Conservation (phyloP, 2,797 vertebrate species). For the Geotria australis region DNA sequence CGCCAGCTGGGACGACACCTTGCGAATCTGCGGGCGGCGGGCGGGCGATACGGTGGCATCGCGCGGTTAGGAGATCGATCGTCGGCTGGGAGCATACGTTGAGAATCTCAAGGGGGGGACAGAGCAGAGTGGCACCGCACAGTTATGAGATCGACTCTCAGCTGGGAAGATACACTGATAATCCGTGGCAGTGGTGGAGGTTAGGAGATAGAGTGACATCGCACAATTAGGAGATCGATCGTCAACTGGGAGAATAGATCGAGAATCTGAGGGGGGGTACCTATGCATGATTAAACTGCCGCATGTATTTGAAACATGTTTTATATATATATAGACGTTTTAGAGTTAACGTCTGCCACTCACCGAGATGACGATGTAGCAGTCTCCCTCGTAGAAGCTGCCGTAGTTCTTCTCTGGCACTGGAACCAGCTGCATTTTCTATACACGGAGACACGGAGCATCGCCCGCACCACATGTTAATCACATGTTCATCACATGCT, state of each 20-base stretch:
- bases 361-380: conserved; percentile 42
- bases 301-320: no score
- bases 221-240: background rate
- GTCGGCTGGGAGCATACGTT: background rate
- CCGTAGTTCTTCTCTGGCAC: conserved; percentile 30
- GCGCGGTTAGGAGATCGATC: background rate
- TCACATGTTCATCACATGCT: no score
- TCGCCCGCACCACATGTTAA: no score
- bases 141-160: background rate
- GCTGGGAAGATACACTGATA: no score
- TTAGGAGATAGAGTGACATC: background rate
- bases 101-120: fast-evolving
- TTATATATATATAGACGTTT: no score
- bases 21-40: conserved; percentile 9
- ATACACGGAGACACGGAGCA: conserved; percentile 1
- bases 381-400: conserved; percentile 64
- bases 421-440: conserved; percentile 52
- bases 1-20: conserved; percentile 5
- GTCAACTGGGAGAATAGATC: background rate
- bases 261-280: no score
- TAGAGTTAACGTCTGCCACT: conserved; percentile 10
- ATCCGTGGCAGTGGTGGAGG: background rate
- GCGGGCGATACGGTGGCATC: background rate
- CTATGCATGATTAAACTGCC: no score
- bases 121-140: background rate